Evolutionary conservation across 2,113 vertebrate species (phyloP).

Genomic region (Melanostigma gelatinosum): DNA sequence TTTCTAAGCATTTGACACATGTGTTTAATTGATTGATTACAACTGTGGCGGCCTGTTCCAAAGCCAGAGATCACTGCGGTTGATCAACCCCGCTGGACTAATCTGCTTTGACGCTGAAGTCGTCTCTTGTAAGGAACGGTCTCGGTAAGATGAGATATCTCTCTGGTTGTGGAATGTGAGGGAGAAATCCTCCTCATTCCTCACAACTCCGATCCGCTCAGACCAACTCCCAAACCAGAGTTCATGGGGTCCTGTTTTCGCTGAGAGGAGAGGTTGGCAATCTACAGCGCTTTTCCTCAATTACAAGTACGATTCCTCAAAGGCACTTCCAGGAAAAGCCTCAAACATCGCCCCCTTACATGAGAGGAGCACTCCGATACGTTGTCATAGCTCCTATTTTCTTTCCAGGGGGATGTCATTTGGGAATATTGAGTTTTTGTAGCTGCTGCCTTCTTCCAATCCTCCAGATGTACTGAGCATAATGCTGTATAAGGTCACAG

Average conservation of each 20-base stretch:
- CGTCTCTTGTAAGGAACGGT: constrained; percentile 2
- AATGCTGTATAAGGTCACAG: constrained; percentile 12
- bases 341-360: constrained; percentile 43
- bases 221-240: constrained; percentile 63
- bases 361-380: constrained; percentile 24
- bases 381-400: constrained; percentile 50
- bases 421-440: constrained; percentile 31
- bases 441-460: constrained; percentile 39
- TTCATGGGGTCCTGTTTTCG: constrained; percentile 59
- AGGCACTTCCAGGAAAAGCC: constrained; percentile 63
- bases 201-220: constrained; percentile 24
- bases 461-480: constrained; percentile 2
- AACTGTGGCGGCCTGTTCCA: constrained; percentile 20
- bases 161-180: constrained; percentile 45
- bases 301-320: constrained; percentile 65
- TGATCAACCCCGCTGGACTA: not conserved
- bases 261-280: constrained; percentile 50
- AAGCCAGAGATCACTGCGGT: constrained; percentile 15
- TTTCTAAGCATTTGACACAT: not conserved
- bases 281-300: constrained; percentile 58
- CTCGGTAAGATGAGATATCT: constrained; percentile 20
- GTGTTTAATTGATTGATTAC: constrained; percentile 1
- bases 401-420: constrained; percentile 60
- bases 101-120: constrained; percentile 2
- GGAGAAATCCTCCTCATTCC: constrained; percentile 50